Conservation (phyloP, 2,797 vertebrate species). For the Neosilurus hyrtlii region DNA sequence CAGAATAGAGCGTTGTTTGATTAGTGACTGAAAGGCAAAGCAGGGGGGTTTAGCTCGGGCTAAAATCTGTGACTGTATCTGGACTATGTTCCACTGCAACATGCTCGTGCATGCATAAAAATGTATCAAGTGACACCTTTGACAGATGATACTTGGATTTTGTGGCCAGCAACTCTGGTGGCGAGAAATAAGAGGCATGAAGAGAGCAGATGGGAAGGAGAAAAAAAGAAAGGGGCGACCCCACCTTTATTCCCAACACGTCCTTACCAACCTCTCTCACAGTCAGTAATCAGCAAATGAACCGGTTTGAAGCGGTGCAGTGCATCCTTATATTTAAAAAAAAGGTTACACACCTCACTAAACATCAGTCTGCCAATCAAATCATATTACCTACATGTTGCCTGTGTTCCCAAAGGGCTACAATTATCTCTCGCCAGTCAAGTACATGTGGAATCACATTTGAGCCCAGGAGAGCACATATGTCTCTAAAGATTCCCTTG, state of each 20-base stretch:
- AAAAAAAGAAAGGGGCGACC: background rate
- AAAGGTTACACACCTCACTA: constrained; percentile 14
- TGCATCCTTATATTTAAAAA: background rate
- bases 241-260: background rate
- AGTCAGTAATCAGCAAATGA: constrained; percentile 6
- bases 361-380: constrained; percentile 20
- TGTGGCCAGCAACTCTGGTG: constrained; percentile 15
- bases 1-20: constrained; percentile 55
- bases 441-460: constrained; percentile 40
- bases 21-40: constrained; percentile 46
- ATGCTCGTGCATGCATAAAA: constrained; percentile 6
- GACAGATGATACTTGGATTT: constrained; percentile 16
- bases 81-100: constrained; percentile 43
- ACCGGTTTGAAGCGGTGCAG: background rate
- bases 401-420: constrained; percentile 13
- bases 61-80: constrained; percentile 48
- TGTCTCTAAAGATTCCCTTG: constrained; percentile 44
- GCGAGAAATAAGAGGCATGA: constrained; percentile 2
- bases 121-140: constrained; percentile 27
- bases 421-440: constrained; percentile 35
- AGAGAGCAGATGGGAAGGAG: background rate
- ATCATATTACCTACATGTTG: constrained; percentile 1
- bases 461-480: constrained; percentile 50
- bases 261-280: constrained; percentile 14
- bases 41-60: constrained; percentile 33